phyloP scores from a whole-genome alignment of 2,888 invertebrate genomes.

The Eupithecia centaureata region DNA sequence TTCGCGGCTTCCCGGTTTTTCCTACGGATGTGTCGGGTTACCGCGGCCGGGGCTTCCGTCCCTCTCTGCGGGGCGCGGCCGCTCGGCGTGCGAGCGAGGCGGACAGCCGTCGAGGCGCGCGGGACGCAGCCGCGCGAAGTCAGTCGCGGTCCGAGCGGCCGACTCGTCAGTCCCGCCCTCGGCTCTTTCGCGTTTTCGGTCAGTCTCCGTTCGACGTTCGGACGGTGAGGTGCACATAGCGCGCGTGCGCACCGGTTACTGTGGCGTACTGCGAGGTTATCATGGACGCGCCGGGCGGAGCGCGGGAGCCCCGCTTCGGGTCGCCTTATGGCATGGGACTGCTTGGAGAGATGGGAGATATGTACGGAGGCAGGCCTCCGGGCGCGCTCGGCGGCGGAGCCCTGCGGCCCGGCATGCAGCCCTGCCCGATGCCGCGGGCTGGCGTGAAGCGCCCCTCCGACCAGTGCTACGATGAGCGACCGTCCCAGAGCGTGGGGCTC shows the following conservation, averaged over 20 bases:
- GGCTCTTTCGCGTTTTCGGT: conserved; percentile 80
- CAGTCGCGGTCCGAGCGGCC: conserved; percentile 85
- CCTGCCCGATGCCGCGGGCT: conserved; percentile 83
- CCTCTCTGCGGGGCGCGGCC: conserved; percentile 53
- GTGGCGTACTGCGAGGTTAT: conserved; percentile 86
- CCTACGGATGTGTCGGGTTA: conserved; percentile 83
- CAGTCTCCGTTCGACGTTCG: conserved; percentile 82
- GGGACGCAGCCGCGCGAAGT: conserved; percentile 78
- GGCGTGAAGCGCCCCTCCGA: conserved; percentile 88
- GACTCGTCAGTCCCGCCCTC: conserved; percentile 83
- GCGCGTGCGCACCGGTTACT: conserved; percentile 83
- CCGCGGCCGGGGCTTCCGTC: conserved; percentile 62
- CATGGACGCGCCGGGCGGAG: conserved; percentile 95
- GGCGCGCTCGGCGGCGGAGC: conserved; percentile 82
- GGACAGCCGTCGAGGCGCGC: conserved; percentile 77
- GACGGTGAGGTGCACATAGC: conserved; percentile 79
- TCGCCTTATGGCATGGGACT: conserved; percentile 94
- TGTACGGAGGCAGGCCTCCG: conserved; percentile 89
- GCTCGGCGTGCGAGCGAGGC: conserved; percentile 61
- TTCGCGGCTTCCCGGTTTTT: conserved; percentile 79
- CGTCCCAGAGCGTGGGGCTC: conserved; percentile 76
- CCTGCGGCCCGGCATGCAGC: conserved; percentile 84
- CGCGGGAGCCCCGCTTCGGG: conserved; percentile 95
- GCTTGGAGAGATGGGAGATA: conserved; percentile 91
- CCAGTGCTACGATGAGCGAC: conserved; percentile 91